phyloP scores from a whole-genome alignment of 1,140 invertebrate species.

The Meloidogyne floridensis region DNA sequence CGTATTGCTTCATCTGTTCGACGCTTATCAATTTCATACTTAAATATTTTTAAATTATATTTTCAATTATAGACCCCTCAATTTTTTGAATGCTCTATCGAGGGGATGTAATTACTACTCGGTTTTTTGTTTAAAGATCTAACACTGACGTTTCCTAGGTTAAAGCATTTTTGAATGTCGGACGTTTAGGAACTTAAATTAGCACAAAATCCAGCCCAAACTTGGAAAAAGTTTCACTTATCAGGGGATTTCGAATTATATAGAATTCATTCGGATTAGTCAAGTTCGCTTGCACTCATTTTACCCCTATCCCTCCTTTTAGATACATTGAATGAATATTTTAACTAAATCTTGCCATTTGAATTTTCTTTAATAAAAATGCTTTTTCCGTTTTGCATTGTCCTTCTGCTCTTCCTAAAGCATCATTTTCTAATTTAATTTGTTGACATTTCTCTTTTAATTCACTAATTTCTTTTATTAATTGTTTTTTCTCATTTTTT shows the following conservation, averaged over 20 bases:
- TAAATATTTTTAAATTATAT: no score
- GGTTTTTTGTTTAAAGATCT: no score
- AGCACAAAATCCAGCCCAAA: no score
- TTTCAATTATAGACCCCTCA: no score
- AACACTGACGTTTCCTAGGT: no score
- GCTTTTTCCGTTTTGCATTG: slow-evolving; percentile 62
- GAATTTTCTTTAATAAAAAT: slow-evolving; percentile 63
- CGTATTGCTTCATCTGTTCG: slow-evolving; percentile 63
- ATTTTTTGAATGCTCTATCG: neutral
- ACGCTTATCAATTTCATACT: slow-evolving; percentile 60
- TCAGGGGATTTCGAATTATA: no score
- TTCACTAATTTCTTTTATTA: slow-evolving; percentile 60
- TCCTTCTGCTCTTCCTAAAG: slow-evolving; percentile 46
- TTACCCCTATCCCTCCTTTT: no score
- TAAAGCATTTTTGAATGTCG: no score
- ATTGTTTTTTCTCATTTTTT: slow-evolving; percentile 59
- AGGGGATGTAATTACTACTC: neutral
- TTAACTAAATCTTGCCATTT: slow-evolving; percentile 51
- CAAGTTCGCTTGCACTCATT: neutral
- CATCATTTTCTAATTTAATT: slow-evolving; percentile 51
- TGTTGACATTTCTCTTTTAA: slow-evolving; percentile 52
- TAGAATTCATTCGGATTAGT: no score
- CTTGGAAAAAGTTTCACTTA: no score
- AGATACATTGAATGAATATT: neutral
- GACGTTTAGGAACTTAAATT: no score